Evolutionary conservation across 1,140 invertebrate species (phyloP).

Genomic region (Homalodisca vitripennis): DNA sequence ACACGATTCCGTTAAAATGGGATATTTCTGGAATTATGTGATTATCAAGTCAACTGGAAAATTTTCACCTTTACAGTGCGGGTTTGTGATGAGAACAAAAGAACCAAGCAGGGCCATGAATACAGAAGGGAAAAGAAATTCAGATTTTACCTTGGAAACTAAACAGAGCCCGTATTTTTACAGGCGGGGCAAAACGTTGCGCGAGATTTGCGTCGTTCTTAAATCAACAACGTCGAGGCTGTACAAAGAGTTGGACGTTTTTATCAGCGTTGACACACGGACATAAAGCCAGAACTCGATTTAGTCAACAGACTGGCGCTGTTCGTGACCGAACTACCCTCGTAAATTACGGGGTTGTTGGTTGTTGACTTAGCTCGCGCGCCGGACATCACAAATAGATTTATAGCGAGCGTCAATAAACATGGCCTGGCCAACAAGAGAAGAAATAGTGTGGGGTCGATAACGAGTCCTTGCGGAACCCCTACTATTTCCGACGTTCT

Average conservation of each 20-base stretch:
- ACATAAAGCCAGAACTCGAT: neutral
- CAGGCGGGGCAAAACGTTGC: too few relatives aligned
- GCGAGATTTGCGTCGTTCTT: neutral
- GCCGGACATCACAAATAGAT: conserved; percentile 21
- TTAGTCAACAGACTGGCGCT: conserved; percentile 1
- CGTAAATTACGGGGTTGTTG: conserved; percentile 4
- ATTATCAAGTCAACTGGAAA: too few relatives aligned
- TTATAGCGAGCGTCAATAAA: conserved; percentile 12
- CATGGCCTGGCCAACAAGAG: neutral
- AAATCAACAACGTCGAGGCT: neutral
- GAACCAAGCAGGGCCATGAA: too few relatives aligned
- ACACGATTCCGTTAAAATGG: too few relatives aligned
- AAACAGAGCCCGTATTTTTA: too few relatives aligned
- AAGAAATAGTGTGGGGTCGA: neutral
- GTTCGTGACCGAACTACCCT: neutral
- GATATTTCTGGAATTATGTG: too few relatives aligned
- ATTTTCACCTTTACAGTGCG: too few relatives aligned
- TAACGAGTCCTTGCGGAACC: neutral
- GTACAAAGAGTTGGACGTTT: conserved; percentile 5
- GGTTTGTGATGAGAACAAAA: too few relatives aligned
- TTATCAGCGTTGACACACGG: neutral
- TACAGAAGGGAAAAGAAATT: too few relatives aligned
- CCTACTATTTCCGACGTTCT: too few relatives aligned
- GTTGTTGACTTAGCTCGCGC: conserved; percentile 4
- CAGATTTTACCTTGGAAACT: too few relatives aligned